Evolutionary conservation across 1,140 invertebrate species (phyloP).

Genomic region (Procambarus clarkii): DNA sequence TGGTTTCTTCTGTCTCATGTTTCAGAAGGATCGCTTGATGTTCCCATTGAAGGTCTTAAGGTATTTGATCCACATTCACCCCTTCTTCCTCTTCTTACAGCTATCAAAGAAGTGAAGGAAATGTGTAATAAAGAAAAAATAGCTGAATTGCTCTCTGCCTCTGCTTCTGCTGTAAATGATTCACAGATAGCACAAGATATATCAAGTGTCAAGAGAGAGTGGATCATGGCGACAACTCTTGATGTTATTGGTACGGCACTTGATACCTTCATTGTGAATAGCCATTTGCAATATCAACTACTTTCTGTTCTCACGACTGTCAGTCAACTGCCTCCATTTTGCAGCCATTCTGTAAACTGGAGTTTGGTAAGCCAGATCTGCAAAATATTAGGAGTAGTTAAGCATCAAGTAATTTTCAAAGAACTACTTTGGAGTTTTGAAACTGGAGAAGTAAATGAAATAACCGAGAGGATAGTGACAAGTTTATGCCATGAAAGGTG

Average conservation of each 20-base stretch:
- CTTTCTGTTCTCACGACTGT: constrained; percentile 24
- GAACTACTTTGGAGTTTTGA: constrained; percentile 50
- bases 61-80: constrained; percentile 32
- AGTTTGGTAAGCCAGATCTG: constrained; percentile 39
- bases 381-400: constrained; percentile 35
- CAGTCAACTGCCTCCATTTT: constrained; percentile 54
- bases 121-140: constrained; percentile 40
- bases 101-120: constrained; percentile 40
- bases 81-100: constrained; percentile 12
- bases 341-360: constrained; percentile 42
- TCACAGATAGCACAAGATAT: neutral
- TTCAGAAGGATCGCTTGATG: constrained; percentile 35
- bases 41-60: constrained; percentile 44
- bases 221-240: neutral
- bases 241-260: constrained; percentile 54
- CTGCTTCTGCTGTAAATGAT: constrained; percentile 15
- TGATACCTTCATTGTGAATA: constrained; percentile 38
- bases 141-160: constrained; percentile 1
- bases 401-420: constrained; percentile 24
- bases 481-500: constrained; percentile 3
- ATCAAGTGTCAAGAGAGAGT: neutral
- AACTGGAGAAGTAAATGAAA: constrained; percentile 20
- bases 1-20: constrained; percentile 33
- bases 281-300: constrained; percentile 30
- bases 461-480: constrained; percentile 20